Evolutionary conservation across 2,797 vertebrate species (phyloP).

Genomic region (Tadarida brasiliensis): DNA sequence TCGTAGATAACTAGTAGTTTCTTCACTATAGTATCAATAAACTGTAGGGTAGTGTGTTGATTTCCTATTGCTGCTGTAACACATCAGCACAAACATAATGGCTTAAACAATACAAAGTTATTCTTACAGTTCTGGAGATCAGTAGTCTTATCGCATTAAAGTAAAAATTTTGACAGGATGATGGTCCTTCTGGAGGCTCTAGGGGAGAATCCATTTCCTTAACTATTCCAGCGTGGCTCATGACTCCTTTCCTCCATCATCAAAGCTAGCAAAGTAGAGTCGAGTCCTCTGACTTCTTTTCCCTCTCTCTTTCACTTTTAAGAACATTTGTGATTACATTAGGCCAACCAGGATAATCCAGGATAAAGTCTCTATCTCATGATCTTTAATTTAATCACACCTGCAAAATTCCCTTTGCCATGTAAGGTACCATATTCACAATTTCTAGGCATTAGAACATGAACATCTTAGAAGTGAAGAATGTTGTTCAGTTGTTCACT

Average conservation of each 20-base stretch:
- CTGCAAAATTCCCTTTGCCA: not conserved
- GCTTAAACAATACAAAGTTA: not conserved
- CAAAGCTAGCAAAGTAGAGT: not conserved
- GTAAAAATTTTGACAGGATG: not conserved
- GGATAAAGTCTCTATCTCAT: not conserved
- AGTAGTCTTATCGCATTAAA: not conserved
- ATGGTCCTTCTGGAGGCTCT: not conserved
- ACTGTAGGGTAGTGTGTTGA: not conserved
- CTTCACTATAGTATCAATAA: not conserved
- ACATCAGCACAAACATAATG: not conserved
- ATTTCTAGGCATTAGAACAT: not conserved
- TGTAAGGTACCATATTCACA: not conserved
- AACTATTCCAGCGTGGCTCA: not conserved
- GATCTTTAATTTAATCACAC: not conserved
- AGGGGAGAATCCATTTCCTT: not conserved
- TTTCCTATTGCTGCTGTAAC: not conserved
- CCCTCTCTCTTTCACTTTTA: not conserved
- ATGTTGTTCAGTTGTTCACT: not conserved
- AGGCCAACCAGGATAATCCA: not conserved
- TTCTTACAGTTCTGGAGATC: not conserved
- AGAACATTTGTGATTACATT: not conserved
- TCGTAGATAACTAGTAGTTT: not conserved
- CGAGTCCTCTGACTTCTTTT: not conserved
- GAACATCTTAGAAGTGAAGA: not conserved
- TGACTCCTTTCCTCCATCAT: not conserved